phyloP scores from a whole-genome alignment of 2,113 vertebrate species.

The Melanotaenia duboulayi region DNA sequence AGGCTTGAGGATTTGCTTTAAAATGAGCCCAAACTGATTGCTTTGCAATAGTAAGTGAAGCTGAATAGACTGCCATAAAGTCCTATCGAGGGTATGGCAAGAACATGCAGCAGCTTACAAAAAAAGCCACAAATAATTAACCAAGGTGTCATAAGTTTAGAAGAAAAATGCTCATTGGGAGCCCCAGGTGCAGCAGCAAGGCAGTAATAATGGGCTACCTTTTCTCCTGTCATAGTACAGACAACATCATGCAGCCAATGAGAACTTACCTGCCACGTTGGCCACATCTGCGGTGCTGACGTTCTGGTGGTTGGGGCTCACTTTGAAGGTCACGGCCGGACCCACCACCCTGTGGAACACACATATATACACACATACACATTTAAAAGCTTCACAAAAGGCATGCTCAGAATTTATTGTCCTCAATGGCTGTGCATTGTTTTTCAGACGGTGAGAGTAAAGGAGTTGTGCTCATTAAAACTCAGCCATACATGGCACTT shows the following conservation, averaged over 20 bases:
- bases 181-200: constrained; percentile 59
- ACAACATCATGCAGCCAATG: constrained; percentile 41
- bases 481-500: constrained; percentile 18
- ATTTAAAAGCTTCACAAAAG: constrained; percentile 29
- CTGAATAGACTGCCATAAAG: background rate
- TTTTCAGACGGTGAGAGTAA: constrained; percentile 7
- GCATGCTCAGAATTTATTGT: constrained; percentile 22
- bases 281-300: constrained; percentile 87
- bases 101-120: background rate
- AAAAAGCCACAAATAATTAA: background rate
- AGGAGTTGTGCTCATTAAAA: constrained; percentile 55
- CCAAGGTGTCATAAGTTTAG: constrained; percentile 26
- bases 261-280: constrained; percentile 87
- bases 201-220: constrained; percentile 35
- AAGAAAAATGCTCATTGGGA: constrained; percentile 4
- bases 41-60: background rate
- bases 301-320: constrained; percentile 86
- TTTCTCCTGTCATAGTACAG: constrained; percentile 36
- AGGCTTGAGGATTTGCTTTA: background rate
- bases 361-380: constrained; percentile 48
- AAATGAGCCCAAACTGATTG: too few relatives aligned
- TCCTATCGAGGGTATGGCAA: background rate
- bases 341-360: constrained; percentile 87
- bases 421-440: constrained; percentile 5
- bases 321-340: constrained; percentile 94